Evolutionary conservation across 2,888 invertebrate genomes (phyloP), one percentile per base, ranked within the genome.

Genomic region (Drosophila meridionalis): DNA sequence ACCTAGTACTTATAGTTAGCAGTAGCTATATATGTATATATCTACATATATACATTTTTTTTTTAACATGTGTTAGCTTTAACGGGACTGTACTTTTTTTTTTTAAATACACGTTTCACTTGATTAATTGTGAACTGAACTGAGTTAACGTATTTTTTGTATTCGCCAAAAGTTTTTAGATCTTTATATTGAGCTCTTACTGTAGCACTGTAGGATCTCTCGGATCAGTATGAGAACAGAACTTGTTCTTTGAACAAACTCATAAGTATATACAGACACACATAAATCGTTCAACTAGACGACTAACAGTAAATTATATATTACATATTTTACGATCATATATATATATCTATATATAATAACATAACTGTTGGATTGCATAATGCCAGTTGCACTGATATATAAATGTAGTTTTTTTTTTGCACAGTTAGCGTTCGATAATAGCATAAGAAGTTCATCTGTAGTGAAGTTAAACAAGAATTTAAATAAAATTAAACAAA

Each of bases 71-170:
- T 52, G 20, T 48, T 59, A n/a, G n/a, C 26, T 38, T 47, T 36
- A 48, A 48, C 6, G 34, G 11, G 6, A 36, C 45, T 38, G 28
- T 48, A 38, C 28, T 59, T 59, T n/a, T 28, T n/a, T 28, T 20
- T 43, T 43, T 20, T 45, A 12, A 11, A 26, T 9, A 45, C 26
- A 45, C 9, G 3, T 34, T 58, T 26, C 43, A 34, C 45, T 43
- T 20, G 56, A 20, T 57, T 34, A 6, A 9, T 26, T 58, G 58
- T 58, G 58, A 47, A 36, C 58, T 58, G 58, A 47, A 47, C 47
- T 59, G 59, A 59, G 34, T 34, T 45, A 45, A 58, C 11, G n/a
- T 40, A n/a, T 53, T 40, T 70, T 40, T 20, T 20, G 20, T 59
- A 42, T 52, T 69, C 47, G 38, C 30, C 30, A 20, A n/a, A 20